Conservation (phyloP, 2,888 invertebrate species). For the Nomada fabriciana region DNA sequence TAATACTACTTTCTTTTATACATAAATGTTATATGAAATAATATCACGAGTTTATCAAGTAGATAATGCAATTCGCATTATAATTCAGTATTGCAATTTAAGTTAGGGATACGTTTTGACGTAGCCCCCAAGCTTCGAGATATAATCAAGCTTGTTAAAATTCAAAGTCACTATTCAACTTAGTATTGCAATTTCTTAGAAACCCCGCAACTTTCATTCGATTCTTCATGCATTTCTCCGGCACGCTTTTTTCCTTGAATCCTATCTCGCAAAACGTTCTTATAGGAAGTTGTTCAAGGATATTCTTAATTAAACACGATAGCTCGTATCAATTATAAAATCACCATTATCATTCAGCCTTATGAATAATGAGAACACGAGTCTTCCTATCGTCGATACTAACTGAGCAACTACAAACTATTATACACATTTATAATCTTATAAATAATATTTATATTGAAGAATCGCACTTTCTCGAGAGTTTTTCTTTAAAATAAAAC, state of each 20-base stretch:
- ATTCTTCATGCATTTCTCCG: constrained; percentile 4
- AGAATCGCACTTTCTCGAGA: too few relatives aligned
- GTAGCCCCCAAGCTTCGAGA: too few relatives aligned
- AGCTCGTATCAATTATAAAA: not conserved
- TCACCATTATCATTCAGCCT: not conserved
- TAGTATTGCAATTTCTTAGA: not conserved
- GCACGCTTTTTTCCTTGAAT: not conserved
- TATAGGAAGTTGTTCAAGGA: too few relatives aligned
- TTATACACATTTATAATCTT: too few relatives aligned
- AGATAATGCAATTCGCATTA: not conserved
- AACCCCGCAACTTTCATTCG: constrained; percentile 3
- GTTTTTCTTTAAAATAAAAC: too few relatives aligned
- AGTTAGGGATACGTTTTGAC: too few relatives aligned
- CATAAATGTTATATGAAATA: too few relatives aligned
- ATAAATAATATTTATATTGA: too few relatives aligned
- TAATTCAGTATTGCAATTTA: not conserved
- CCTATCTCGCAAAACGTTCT: not conserved
- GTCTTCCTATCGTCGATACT: not conserved
- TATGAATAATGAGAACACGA: not conserved
- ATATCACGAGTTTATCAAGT: too few relatives aligned
- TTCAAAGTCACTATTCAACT: not conserved
- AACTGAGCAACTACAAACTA: too few relatives aligned
- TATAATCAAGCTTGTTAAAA: not conserved
- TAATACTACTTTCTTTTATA: too few relatives aligned
- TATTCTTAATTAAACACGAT: too few relatives aligned